Evolutionary conservation across 2,888 invertebrate species (phyloP), one percentile per base, ranked within the genome.

Genomic region (Eudemis profundana): DNA sequence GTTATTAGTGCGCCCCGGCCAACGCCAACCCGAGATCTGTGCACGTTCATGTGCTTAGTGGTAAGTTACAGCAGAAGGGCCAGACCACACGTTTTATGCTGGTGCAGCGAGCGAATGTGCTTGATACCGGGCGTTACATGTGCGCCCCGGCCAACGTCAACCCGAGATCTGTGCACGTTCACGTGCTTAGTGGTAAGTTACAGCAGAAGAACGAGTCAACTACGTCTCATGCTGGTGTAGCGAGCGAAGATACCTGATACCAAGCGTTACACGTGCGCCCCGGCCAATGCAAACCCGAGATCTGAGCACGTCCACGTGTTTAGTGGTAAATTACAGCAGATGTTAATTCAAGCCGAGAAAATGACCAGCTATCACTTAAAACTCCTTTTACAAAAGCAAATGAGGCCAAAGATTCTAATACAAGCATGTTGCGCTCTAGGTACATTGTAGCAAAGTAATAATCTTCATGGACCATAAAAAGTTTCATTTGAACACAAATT

Each of bases 101-200:
- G 73, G 96, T 97, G 72, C 96, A 96, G 87, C 93, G 95, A 77
- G 96, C 96, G 36, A 94, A 93, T 76, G 94, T 94, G 40, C 93
- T 95, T 1, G 97, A 97, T 90, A 96, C 96, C 46, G 97, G 97
- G 68, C 94, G 95, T 78, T 97, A 42, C 3, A 96, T 96, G 70
- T 97, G 97, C 87, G 95, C 95, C 73, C 97, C 97, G 29, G 96
- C 96, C 71, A 97, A 97, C 81, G 97, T 97, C 59, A 97, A 97
- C 81, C 95, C 96, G 47, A 95, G 95, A 87, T 95, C 96, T 49
- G 95, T 97, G 69, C 94, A 95, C 77, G 96, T 97, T 69, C 97
- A 97, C 84, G 96, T 97, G 47, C 91, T 97, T 73, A 97, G 96
- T 87, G 97, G 97, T 96, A 90, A 93, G 94, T 79, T 10, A 10